Conservation (phyloP, 1,140 invertebrate genomes). For the Dreissena polymorpha region DNA sequence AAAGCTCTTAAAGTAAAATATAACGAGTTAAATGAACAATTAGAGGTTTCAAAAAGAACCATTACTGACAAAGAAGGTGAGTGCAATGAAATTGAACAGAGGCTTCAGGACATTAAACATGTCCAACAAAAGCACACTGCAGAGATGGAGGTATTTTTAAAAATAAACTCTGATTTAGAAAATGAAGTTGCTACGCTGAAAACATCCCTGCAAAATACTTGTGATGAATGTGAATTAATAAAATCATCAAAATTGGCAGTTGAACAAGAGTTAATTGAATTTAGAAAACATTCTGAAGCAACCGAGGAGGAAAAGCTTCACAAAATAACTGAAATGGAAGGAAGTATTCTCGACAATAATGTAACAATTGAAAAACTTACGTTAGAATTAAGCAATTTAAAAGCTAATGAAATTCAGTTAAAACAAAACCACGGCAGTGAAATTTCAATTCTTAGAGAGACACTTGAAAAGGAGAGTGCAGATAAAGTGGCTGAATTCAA, state of each 20-base stretch:
- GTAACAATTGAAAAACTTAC: neutral
- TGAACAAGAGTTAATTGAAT: slow-evolving; percentile 31
- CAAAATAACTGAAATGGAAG: slow-evolving; percentile 36
- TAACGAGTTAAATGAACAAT: too few species aligned
- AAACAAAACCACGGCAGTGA: slow-evolving; percentile 57
- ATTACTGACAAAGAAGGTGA: too few species aligned
- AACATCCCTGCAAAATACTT: slow-evolving; percentile 17
- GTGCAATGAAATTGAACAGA: too few species aligned
- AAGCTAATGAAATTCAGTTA: slow-evolving; percentile 51
- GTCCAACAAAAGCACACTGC: too few species aligned
- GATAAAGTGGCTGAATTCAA: slow-evolving; percentile 75
- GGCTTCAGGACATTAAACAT: too few species aligned
- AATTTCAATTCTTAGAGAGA: slow-evolving; percentile 58
- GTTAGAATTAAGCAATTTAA: slow-evolving; percentile 26
- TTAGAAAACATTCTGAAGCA: slow-evolving; percentile 25
- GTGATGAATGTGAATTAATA: slow-evolving; percentile 51
- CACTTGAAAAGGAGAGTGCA: slow-evolving; percentile 69
- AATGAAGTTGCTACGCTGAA: slow-evolving; percentile 34
- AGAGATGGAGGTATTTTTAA: neutral
- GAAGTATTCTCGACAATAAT: slow-evolving; percentile 26
- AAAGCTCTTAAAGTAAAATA: too few species aligned
- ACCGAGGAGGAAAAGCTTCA: slow-evolving; percentile 30
- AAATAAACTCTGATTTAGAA: slow-evolving; percentile 19
- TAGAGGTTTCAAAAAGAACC: too few species aligned
- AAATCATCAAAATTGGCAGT: neutral